Percentiles rank a stretch among this genome's conserved stretches.
These are phyloP conservation scores for Aythya baeri DNA, from an alignment of 2,113 vertebrate genomes.

Conservation along the genomic window DNA sequence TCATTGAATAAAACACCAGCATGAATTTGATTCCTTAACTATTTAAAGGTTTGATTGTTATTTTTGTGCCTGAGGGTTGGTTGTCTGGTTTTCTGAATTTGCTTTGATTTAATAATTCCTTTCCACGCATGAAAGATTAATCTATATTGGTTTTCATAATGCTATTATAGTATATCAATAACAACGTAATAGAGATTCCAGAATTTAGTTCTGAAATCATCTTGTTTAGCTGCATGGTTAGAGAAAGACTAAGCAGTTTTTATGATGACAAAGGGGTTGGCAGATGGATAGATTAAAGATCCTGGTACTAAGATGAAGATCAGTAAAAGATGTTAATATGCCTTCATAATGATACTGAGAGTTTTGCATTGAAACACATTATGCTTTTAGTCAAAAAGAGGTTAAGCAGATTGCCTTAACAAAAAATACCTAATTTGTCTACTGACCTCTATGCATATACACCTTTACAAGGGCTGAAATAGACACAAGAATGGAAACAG, in stretches of 20 bases:
- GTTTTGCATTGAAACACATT: neutral
- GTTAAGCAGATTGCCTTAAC: neutral
- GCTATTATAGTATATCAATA: neutral
- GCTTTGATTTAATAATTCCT: neutral
- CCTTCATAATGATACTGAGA: neutral
- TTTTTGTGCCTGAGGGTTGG: neutral
- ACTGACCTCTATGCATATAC: neutral
- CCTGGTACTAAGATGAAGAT: neutral
- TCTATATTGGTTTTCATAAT: neutral
- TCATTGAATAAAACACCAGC: neutral
- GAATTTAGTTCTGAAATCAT: neutral
- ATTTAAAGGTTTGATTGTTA: neutral
- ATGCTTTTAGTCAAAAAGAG: neutral
- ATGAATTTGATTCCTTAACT: neutral
- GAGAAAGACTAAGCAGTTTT: neutral
- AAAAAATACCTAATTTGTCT: neutral
- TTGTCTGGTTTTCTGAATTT: neutral
- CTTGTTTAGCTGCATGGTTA: neutral
- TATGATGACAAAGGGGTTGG: neutral
- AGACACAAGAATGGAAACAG: neutral
- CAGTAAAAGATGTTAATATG: neutral
- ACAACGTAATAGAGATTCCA: neutral
- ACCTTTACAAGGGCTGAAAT: neutral
- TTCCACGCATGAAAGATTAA: neutral
- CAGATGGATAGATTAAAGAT: neutral